Percentiles rank a stretch among this genome's conserved stretches.
Evolutionary conservation across 2,888 invertebrate genomes (phyloP).

Genomic region (Mesodorylaimus sp.): DNA sequence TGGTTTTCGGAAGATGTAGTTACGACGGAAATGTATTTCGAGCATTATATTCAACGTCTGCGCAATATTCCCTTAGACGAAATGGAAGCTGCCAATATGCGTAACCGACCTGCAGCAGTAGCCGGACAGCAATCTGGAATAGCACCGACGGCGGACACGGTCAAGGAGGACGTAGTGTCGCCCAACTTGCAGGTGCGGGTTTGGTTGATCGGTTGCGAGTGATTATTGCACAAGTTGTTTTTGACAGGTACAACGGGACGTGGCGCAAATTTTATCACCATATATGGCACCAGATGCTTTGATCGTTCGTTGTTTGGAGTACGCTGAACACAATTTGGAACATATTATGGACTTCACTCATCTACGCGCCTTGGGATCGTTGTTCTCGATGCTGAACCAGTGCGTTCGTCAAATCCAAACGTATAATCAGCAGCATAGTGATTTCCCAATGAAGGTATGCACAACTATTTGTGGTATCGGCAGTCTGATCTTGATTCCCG

Average conservation of each 20-base stretch:
- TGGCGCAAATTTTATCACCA: conserved; percentile 61
- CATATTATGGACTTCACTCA: conserved; percentile 97
- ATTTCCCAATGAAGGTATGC: conserved; percentile 58
- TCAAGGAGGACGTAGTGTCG: conserved; percentile 10
- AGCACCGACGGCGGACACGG: conserved; percentile 10
- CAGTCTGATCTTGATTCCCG: background rate
- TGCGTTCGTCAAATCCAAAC: conserved; percentile 60
- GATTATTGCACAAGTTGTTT: background rate
- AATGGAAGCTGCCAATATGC: conserved; percentile 10
- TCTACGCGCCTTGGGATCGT: conserved; percentile 75
- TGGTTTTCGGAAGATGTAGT: conserved; percentile 99
- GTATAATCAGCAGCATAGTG: conserved; percentile 78
- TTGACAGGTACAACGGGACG: conserved; percentile 60
- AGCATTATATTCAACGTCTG: conserved; percentile 72
- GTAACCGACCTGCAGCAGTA: background rate
- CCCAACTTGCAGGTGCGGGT: conserved; percentile 11
- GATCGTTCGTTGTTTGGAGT: conserved; percentile 75
- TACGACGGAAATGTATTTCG: conserved; percentile 94
- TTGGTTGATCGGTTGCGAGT: conserved; percentile 3
- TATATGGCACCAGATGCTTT: conserved; percentile 78
- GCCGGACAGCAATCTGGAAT: conserved; percentile 55
- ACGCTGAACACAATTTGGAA: conserved; percentile 63
- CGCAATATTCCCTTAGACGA: conserved; percentile 19
- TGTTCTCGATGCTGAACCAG: conserved; percentile 95
- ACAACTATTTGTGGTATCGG: conserved; percentile 1